Conservation (phyloP, 2,113 vertebrate genomes). For the Sisor rabdophorus region DNA sequence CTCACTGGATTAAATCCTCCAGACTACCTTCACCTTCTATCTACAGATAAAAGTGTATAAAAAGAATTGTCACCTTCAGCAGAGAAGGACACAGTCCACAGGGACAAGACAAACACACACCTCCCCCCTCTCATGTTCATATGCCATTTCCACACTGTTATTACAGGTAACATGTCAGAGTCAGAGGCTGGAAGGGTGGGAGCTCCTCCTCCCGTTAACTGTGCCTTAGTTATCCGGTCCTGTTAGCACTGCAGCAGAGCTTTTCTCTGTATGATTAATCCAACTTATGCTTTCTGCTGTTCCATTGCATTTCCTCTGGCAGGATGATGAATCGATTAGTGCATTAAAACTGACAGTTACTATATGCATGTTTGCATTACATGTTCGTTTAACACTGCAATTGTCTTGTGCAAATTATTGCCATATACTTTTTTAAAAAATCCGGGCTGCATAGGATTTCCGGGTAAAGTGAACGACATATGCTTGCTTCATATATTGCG, state of each 20-base stretch:
- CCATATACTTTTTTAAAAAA: not conserved
- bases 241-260: constrained; percentile 29
- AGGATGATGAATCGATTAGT: constrained; percentile 31
- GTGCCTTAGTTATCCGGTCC: constrained; percentile 50
- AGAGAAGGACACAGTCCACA: not conserved
- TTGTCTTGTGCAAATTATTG: not conserved
- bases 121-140: constrained; percentile 51
- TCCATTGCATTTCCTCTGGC: not conserved
- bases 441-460: not conserved
- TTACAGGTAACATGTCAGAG: constrained; percentile 59
- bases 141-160: constrained; percentile 54
- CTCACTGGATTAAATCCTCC: not conserved
- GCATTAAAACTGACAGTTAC: constrained; percentile 3
- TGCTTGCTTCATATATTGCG: not conserved
- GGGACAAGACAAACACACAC: constrained; percentile 26
- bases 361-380: not conserved
- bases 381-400: not conserved
- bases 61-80: constrained; percentile 13
- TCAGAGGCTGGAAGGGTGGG: constrained; percentile 46
- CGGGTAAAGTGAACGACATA: not conserved
- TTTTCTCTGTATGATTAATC: constrained; percentile 33
- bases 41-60: constrained; percentile 42
- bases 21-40: not conserved
- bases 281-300: constrained; percentile 1
- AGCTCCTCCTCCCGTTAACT: constrained; percentile 32